Conservation (phyloP, 2,113 vertebrate genomes). For the Eublepharis macularius region DNA sequence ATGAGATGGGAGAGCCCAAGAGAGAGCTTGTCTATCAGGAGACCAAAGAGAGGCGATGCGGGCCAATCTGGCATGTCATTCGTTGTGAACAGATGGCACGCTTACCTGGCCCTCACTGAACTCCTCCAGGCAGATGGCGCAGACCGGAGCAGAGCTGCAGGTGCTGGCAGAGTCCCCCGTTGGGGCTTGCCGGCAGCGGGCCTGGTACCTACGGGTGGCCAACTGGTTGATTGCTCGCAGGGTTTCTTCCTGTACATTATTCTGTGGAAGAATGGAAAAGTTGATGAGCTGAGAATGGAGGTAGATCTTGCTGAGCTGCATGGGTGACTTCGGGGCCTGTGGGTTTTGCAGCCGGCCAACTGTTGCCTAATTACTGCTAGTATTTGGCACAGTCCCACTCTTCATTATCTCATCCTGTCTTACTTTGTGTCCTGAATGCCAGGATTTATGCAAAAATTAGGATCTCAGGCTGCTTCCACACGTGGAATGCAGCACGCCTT, state of each 20-base stretch:
- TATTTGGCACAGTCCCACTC: no score
- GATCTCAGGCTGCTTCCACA: no score
- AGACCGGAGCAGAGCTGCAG: constrained; percentile 89
- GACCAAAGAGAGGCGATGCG: no score
- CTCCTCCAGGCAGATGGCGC: constrained; percentile 96
- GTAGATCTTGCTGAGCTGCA: no score
- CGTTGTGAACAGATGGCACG: not conserved
- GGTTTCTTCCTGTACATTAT: constrained; percentile 91
- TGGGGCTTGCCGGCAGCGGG: constrained; percentile 69
- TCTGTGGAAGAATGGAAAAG: constrained; percentile 70
- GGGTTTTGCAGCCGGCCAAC: no score
- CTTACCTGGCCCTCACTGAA: constrained; percentile 95
- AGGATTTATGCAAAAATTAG: no score
- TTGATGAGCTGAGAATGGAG: not conserved
- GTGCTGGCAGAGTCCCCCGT: constrained; percentile 85
- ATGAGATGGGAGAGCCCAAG: not conserved
- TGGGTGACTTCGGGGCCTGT: no score
- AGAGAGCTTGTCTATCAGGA: no score
- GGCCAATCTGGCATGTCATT: not conserved
- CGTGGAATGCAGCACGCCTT: no score
- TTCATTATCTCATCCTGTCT: no score
- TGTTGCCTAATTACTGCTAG: no score
- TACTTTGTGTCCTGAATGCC: no score
- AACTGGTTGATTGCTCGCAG: constrained; percentile 87
- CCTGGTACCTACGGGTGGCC: constrained; percentile 86